A percentile compares a stretch with the other conserved stretches of the same genome.
Evolutionary conservation across 2,113 vertebrate genomes (phyloP).

Genomic region (Heliornis fulica): DNA sequence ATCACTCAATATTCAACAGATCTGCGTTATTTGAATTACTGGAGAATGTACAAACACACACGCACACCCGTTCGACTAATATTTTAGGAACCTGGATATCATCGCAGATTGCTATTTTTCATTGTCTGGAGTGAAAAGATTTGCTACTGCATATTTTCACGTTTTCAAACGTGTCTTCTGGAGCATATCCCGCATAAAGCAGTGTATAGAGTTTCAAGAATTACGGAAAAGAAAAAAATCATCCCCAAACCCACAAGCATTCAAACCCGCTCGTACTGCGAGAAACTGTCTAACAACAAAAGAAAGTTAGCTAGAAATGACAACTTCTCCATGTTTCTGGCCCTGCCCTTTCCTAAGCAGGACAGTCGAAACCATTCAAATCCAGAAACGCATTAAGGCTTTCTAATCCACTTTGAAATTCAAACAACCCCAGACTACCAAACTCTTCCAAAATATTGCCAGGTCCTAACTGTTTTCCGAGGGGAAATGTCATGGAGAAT

Average conservation of each 20-base stretch:
- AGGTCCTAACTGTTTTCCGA: background rate
- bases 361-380: background rate
- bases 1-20: background rate
- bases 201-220: background rate
- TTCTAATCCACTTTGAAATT: background rate
- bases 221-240: background rate
- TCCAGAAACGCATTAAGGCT: background rate
- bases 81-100: slow-evolving; percentile 18
- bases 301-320: slow-evolving; percentile 6
- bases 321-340: background rate
- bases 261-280: background rate
- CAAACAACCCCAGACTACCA: background rate
- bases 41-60: background rate
- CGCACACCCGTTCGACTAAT: background rate
- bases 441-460: background rate
- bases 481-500: background rate
- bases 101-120: slow-evolving; percentile 10
- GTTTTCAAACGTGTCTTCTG: background rate
- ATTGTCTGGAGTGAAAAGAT: background rate
- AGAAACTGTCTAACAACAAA: background rate
- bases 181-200: background rate
- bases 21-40: background rate
- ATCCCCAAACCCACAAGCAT: background rate
- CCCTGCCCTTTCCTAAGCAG: background rate
- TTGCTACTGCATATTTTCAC: background rate